Evolutionary conservation across 2,113 vertebrate species (phyloP).

Genomic region (Sceloporus undulatus): DNA sequence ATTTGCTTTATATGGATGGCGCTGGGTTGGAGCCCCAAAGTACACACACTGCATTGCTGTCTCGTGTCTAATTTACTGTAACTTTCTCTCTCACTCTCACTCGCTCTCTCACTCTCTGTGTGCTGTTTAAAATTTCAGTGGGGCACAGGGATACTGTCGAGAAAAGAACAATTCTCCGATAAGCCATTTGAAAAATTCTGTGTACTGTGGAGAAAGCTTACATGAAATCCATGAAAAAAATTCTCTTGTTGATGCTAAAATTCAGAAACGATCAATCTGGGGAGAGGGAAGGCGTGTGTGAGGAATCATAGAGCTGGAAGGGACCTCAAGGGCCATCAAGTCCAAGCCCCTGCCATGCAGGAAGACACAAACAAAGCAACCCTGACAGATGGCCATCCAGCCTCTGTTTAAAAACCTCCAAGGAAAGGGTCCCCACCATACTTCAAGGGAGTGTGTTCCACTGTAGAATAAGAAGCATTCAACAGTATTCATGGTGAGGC

Average conservation of each 20-base stretch:
- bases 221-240: neutral
- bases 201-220: neutral
- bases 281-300: neutral
- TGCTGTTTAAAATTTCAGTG: neutral
- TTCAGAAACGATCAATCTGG: neutral
- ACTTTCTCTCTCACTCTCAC: no score
- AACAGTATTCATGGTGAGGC: no score
- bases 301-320: no score
- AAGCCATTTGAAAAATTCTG: conserved; percentile 27
- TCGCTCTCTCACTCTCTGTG: no score
- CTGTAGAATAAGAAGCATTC: no score
- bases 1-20: conserved; percentile 37
- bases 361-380: no score
- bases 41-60: conserved; percentile 7
- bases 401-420: no score
- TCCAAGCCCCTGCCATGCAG: no score
- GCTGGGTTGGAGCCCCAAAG: conserved; percentile 13
- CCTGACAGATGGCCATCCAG: no score
- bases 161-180: conserved; percentile 10
- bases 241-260: neutral
- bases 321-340: no score
- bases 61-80: neutral
- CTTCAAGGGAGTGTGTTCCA: no score
- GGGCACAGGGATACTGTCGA: conserved; percentile 27
- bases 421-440: no score